Evolutionary conservation across 1,140 invertebrate genomes (phyloP).

Genomic region (Drosophila repletoides): DNA sequence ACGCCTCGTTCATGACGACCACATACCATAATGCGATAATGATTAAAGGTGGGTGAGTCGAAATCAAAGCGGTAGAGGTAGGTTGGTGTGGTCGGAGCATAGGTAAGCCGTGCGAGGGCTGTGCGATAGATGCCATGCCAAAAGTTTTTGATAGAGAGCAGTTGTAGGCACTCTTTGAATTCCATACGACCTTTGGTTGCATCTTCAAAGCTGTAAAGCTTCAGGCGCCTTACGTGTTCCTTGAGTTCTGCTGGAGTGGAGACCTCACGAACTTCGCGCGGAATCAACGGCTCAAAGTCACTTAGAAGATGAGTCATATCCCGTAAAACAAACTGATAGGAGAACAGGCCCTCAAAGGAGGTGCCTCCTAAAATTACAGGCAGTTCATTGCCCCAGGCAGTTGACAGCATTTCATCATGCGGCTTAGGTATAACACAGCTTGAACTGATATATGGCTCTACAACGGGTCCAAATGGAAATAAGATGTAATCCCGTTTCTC

Average conservation of each 20-base stretch:
- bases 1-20: conserved; percentile 71
- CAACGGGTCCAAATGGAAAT: conserved; percentile 75
- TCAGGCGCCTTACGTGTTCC: conserved; percentile 45
- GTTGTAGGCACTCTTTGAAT: conserved; percentile 51
- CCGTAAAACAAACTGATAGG: conserved; percentile 41
- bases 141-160: conserved; percentile 72
- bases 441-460: conserved; percentile 73
- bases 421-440: conserved; percentile 65
- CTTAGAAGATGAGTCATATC: conserved; percentile 49
- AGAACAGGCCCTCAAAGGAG: conserved; percentile 80
- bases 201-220: conserved; percentile 50
- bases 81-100: conserved; percentile 75
- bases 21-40: conserved; percentile 72
- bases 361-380: conserved; percentile 81
- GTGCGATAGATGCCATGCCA: conserved; percentile 77
- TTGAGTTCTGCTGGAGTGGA: conserved; percentile 31
- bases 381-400: conserved; percentile 78
- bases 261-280: conserved; percentile 26
- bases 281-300: conserved; percentile 49
- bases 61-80: conserved; percentile 83
- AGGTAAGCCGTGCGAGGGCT: conserved; percentile 43
- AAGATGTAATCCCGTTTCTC: conserved; percentile 43
- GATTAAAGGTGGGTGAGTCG: conserved; percentile 68
- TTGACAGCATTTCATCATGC: conserved; percentile 58
- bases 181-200: conserved; percentile 45